Evolutionary conservation across 2,888 invertebrate genomes (phyloP), one percentile per base, ranked within the genome.

Genomic region (Philopedon plagiatum): DNA sequence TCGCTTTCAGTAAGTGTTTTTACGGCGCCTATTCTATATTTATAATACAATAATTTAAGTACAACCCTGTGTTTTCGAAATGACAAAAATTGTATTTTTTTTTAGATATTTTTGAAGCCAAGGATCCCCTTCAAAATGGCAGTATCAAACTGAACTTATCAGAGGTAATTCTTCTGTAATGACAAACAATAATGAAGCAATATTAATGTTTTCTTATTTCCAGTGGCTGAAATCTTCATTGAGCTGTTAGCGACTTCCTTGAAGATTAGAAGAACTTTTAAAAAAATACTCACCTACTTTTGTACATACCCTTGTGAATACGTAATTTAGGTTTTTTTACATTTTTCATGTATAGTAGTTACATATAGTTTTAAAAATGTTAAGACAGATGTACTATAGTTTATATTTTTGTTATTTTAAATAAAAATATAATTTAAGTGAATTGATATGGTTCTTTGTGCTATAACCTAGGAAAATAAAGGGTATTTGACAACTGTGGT

Each of bases 1-100:
- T 95, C 61, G 94, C 96, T 15, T 97, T 97, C 84, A 93, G 96
- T 94, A 88, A 90, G 90, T n/a, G n/a, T n/a, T n/a, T n/a, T n/a
- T n/a, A n/a, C n/a, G n/a, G n/a, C n/a, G n/a, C n/a, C n/a, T n/a
- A n/a, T n/a, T n/a, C n/a, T n/a, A n/a, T n/a, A n/a, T n/a, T n/a
- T n/a, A n/a, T n/a, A n/a, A n/a, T n/a, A n/a, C n/a, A n/a, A n/a
- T n/a, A n/a, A n/a, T n/a, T n/a, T n/a, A n/a, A n/a, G n/a, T n/a
- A n/a, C n/a, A n/a, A n/a, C n/a, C n/a, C n/a, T n/a, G n/a, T n/a
- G n/a, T n/a, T n/a, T n/a, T n/a, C n/a, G n/a, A n/a, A n/a, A n/a
- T n/a, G n/a, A n/a, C n/a, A n/a, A n/a, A n/a, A n/a, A n/a, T n/a
- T n/a, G n/a, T n/a, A n/a, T n/a, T n/a, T n/a, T 77, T 69, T 87